Evolutionary conservation across 64 coral and sea anemone genomes (phyloP).

Genomic region (Hydrozoanthus tunicans): DNA sequence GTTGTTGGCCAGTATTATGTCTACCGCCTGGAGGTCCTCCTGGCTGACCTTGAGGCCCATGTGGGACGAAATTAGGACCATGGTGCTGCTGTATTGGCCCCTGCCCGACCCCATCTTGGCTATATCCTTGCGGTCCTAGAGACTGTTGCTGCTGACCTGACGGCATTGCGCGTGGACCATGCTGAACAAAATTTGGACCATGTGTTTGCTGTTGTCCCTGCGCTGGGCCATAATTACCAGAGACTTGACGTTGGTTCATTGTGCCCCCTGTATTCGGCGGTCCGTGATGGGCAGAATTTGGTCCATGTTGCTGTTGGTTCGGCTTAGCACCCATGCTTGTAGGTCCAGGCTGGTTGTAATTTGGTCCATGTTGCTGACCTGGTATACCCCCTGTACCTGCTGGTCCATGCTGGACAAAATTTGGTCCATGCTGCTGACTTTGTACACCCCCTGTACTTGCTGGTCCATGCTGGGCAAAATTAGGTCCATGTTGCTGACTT

Average conservation of each 20-base stretch:
- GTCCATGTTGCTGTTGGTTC: conserved; percentile 17
- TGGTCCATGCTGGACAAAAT: conserved; percentile 35
- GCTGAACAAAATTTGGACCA: conserved; percentile 57
- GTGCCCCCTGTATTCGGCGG: background rate
- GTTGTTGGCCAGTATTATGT: conserved; percentile 41
- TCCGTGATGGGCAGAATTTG: conserved; percentile 25
- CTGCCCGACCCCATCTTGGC: conserved; percentile 50
- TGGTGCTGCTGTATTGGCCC: conserved; percentile 44
- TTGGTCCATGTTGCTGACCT: conserved; percentile 7
- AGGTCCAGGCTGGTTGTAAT: conserved; percentile 34
- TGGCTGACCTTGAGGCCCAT: conserved; percentile 42
- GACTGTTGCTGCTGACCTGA: conserved; percentile 43
- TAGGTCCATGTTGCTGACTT: background rate
- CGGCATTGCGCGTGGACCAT: conserved; percentile 11
- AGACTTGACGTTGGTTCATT: background rate
- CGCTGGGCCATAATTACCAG: conserved; percentile 15
- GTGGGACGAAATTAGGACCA: conserved; percentile 7
- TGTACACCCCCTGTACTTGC: background rate
- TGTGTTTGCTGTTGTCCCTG: conserved; percentile 59
- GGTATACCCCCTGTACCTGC: background rate
- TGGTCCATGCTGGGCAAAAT: conserved; percentile 6
- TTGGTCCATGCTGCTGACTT: conserved; percentile 16
- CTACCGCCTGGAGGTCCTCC: conserved; percentile 51
- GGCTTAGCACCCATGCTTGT: background rate
- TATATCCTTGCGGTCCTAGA: background rate